Conservation (phyloP, 2,888 invertebrate genomes). For the Incurvaria masculella region DNA sequence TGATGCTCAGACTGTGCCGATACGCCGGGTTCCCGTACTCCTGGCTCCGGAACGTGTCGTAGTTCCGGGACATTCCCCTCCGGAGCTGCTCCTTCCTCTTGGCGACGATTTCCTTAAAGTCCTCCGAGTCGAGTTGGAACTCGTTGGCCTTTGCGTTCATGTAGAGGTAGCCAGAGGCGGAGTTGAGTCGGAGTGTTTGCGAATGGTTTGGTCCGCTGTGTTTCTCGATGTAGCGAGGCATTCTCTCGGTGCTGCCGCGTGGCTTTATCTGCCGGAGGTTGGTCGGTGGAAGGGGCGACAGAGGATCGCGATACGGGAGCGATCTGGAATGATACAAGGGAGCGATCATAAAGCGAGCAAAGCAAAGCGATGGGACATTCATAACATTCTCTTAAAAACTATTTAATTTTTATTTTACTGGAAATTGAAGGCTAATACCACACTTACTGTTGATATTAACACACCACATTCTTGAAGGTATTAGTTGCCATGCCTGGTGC, state of each 20-base stretch:
- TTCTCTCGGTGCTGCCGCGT: slow-evolving; percentile 27
- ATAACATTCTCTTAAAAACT: too few species aligned
- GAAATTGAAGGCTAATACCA: too few species aligned
- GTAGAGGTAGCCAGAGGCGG: slow-evolving; percentile 47
- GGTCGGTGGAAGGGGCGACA: slow-evolving; percentile 43
- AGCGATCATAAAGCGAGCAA: too few species aligned
- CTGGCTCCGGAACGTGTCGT: slow-evolving; percentile 27
- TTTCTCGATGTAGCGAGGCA: slow-evolving; percentile 47
- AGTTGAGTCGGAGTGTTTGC: slow-evolving; percentile 44
- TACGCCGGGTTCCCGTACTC: slow-evolving; percentile 24
- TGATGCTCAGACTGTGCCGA: slow-evolving; percentile 27
- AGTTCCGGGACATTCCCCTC: slow-evolving; percentile 38
- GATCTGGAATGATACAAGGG: slow-evolving; percentile 35
- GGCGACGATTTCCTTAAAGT: slow-evolving; percentile 45
- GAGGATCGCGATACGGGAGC: slow-evolving; percentile 40
- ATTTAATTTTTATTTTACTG: too few species aligned
- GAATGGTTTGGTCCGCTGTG: slow-evolving; percentile 36
- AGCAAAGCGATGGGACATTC: too few species aligned
- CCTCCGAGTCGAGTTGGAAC: slow-evolving; percentile 46
- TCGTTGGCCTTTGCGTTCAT: slow-evolving; percentile 51
- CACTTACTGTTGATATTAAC: too few species aligned
- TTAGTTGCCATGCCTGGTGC: too few species aligned
- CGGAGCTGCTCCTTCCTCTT: slow-evolving; percentile 43
- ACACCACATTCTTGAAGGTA: too few species aligned
- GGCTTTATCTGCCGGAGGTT: slow-evolving; percentile 39